phyloP scores from a whole-genome alignment of 2,888 invertebrate genomes.

The Invenusta paracnida region DNA sequence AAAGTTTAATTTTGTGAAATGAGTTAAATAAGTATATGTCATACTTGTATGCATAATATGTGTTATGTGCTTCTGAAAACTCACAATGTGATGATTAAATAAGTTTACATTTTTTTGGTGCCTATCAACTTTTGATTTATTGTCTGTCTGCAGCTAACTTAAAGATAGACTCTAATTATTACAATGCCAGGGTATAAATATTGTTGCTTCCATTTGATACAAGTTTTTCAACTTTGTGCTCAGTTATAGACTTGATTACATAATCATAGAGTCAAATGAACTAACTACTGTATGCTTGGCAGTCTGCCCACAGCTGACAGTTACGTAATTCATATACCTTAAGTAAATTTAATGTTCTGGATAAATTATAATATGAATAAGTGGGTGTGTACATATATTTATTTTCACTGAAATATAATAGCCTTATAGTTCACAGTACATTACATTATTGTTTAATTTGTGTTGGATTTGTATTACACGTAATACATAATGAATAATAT shows the following conservation, averaged over 20 bases:
- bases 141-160: no score
- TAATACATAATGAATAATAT: not conserved
- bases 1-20: not conserved
- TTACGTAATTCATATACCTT: not conserved
- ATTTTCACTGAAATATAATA: no score
- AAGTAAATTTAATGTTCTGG: no score
- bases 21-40: no score
- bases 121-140: no score
- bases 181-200: not conserved
- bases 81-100: not conserved
- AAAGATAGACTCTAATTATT: no score
- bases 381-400: no score
- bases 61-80: not conserved
- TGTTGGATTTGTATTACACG: not conserved
- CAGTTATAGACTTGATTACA: not conserved
- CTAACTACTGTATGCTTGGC: not conserved
- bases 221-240: not conserved
- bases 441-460: not conserved
- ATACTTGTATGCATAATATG: no score
- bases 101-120: not conserved
- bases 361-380: no score
- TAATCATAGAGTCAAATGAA: not conserved
- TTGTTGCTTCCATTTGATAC: not conserved
- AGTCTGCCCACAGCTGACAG: not conserved
- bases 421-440: no score